These are phyloP conservation scores for Aptenodytes forsteri DNA, from an alignment of 2,113 vertebrate species.

Conservation along the genomic window DNA sequence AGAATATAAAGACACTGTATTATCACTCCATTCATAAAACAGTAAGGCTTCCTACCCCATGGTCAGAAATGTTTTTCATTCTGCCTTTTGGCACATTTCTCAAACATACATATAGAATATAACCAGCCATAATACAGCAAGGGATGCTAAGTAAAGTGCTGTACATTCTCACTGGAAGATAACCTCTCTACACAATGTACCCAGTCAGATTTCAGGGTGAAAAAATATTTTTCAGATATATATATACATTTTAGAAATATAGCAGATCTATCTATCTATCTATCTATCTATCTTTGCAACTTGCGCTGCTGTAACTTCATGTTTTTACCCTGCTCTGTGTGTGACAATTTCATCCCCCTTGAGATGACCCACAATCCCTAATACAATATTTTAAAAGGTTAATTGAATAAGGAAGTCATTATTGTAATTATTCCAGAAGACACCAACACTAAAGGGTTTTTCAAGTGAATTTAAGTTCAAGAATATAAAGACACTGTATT, in stretches of 20 bases:
- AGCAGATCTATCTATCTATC: too few relatives aligned
- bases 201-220: neutral
- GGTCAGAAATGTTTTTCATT: neutral
- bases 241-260: too few relatives aligned
- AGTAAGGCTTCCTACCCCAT: neutral
- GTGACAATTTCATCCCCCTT: neutral
- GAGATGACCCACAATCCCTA: constrained; percentile 3
- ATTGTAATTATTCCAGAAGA: constrained; percentile 15
- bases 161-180: neutral
- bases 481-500: neutral
- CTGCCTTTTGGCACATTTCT: neutral
- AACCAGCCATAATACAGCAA: neutral
- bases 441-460: neutral
- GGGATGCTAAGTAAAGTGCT: neutral
- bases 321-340: neutral
- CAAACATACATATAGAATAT: neutral
- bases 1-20: neutral
- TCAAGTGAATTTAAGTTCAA: neutral
- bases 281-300: neutral
- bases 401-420: constrained; percentile 2
- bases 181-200: neutral
- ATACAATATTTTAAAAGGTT: constrained; percentile 11
- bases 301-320: neutral
- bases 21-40: neutral
- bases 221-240: neutral